Conservation (phyloP, 2,888 invertebrate genomes). For the Troides oblongomaculatus region DNA sequence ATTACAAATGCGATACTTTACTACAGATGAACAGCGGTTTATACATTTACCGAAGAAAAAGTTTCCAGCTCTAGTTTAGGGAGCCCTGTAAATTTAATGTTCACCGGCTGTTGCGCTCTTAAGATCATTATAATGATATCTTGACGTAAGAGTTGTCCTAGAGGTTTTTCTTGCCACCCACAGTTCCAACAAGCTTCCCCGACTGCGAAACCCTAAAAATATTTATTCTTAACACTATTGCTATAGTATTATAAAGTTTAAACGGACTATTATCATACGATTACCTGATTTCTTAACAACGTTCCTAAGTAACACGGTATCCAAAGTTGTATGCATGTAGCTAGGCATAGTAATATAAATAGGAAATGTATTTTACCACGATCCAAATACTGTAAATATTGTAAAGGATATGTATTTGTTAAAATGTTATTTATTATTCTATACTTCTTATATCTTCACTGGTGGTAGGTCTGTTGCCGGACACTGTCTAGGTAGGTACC, state of each 20-base stretch:
- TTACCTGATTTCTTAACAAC: slow-evolving; percentile 55
- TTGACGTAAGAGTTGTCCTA: slow-evolving; percentile 46
- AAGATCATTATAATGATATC: slow-evolving; percentile 53
- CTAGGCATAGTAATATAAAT: slow-evolving; percentile 44
- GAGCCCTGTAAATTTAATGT: slow-evolving; percentile 58
- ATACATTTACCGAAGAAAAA: slow-evolving; percentile 51
- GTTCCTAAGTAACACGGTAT: slow-evolving; percentile 65
- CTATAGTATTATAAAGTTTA: too few relatives aligned
- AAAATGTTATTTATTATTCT: too few relatives aligned
- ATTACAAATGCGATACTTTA: too few relatives aligned
- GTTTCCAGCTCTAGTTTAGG: slow-evolving; percentile 58
- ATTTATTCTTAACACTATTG: not conserved
- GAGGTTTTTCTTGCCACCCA: slow-evolving; percentile 55
- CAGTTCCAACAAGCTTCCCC: slow-evolving; percentile 57
- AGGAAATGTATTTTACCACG: slow-evolving; percentile 51
- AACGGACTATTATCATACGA: not conserved
- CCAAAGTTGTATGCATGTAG: slow-evolving; percentile 52
- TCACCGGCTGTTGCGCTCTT: slow-evolving; percentile 54
- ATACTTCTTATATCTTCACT: too few relatives aligned
- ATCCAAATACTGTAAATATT: slow-evolving; percentile 49
- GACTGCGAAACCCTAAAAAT: slow-evolving; percentile 51
- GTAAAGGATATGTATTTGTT: not conserved
- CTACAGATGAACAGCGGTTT: too few relatives aligned
- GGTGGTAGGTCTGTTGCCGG: too few relatives aligned
- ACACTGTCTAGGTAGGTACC: too few relatives aligned